Conservation (phyloP, 2,113 vertebrate species). For the Guaruba guarouba region DNA sequence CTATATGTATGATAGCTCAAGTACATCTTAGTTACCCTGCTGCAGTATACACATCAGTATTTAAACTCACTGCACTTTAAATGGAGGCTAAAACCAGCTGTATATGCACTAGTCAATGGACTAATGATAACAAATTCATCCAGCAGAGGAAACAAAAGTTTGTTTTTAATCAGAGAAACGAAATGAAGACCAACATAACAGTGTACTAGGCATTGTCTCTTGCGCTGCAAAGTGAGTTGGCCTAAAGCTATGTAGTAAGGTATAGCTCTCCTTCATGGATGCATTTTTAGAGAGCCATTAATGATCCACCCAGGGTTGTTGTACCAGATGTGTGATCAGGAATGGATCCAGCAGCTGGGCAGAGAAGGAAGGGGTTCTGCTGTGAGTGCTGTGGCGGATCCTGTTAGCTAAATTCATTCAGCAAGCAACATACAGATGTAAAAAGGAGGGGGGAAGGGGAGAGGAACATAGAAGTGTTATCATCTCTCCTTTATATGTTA, state of each 20-base stretch:
- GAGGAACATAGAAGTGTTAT: not conserved
- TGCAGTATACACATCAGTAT: not conserved
- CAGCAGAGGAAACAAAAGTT: not conserved
- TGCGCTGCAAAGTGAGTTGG: not conserved
- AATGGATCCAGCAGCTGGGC: not conserved
- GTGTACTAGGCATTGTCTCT: not conserved
- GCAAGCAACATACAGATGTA: not conserved
- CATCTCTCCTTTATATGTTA: not conserved
- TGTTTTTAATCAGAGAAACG: not conserved
- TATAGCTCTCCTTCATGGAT: fast-evolving
- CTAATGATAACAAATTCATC: not conserved
- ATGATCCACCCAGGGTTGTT: too few relatives aligned
- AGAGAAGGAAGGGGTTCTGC: not conserved
- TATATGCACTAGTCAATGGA: not conserved
- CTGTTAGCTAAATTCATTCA: not conserved
- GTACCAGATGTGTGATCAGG: not conserved
- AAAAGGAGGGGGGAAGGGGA: not conserved
- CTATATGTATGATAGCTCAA: conserved; percentile 39
- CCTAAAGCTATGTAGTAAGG: not conserved
- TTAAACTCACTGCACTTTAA: conserved; percentile 22
- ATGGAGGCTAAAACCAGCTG: not conserved
- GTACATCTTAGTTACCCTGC: conserved; percentile 45
- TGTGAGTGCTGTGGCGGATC: not conserved
- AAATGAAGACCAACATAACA: not conserved
- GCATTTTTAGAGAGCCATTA: not conserved